Evolutionary conservation across 2,113 vertebrate genomes (phyloP), one percentile per base, ranked within the genome.

Genomic region (Prochilodus magdalenae): DNA sequence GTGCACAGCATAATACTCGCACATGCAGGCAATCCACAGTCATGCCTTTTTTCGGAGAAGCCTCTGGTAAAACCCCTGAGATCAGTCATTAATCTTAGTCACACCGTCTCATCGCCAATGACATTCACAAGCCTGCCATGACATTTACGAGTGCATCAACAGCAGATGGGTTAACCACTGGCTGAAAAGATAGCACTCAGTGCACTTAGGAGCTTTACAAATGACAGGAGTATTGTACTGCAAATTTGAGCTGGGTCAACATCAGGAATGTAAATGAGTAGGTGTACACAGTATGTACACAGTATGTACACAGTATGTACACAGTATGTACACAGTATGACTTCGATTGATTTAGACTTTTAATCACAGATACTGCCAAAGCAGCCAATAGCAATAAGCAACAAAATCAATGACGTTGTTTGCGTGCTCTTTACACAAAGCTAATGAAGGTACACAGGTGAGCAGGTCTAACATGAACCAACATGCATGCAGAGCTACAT

Each of bases 121-220:
- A 79, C 71, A 29, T 75, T 75, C 40, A 79, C 79, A 16, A 84
- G 77, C 80, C 79, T 87, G 89, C 77, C 87, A 83, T 84, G 75
- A 71, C 87, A 88, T 86, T 78, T 83, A 75, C 65, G 33, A 40
- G 53, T 24, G 26, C 57, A 36, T 26, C 70, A 51, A 29, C 29
- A 14, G 27, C 30, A 72, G 36, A 16, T 20, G 30, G 27, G 7
- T 51, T 44, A 27, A 63, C 40, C 13, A 24, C 57, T 13, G 60
- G 27, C 78, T 73, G 13, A 20, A n/a, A 57, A 57, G 55, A 57
- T 22, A 57, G 60, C 24, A 63, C 62, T 30, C 27, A 65, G 20
- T 15, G 6, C 15, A 65, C 13, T 18, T 18, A 67, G 27, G 4
- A 67, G 29, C 6, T 24, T 26, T 57, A n/a, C 22, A n/a, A 60